Evolutionary conservation across 2,888 invertebrate species (phyloP).

Genomic region (Pachycephus smyrnensis): DNA sequence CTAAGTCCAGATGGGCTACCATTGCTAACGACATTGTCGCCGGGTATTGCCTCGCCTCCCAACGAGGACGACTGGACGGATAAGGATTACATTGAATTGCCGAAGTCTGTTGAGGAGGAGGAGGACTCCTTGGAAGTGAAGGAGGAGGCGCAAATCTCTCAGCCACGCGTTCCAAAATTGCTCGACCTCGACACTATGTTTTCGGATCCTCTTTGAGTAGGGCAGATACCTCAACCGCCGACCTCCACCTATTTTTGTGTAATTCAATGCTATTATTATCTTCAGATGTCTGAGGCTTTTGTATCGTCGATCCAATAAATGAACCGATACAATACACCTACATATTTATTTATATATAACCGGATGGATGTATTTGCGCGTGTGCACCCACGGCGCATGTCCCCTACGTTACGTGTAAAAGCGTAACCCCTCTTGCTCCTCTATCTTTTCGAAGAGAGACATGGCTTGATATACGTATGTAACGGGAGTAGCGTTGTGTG

Average conservation of each 20-base stretch:
- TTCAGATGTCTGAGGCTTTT: constrained; percentile 13
- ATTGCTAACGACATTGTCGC: constrained; percentile 71
- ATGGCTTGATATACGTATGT: neutral
- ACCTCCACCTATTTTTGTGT: constrained; percentile 26
- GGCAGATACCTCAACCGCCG: constrained; percentile 18
- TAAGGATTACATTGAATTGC: constrained; percentile 76
- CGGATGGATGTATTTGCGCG: neutral
- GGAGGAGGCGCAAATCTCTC: constrained; percentile 19
- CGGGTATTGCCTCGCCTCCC: constrained; percentile 69
- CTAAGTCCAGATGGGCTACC: constrained; percentile 73
- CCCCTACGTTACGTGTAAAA: neutral
- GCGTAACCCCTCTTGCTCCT: neutral
- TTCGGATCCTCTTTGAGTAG: constrained; percentile 19
- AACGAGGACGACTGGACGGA: constrained; percentile 76
- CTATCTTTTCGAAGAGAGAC: neutral
- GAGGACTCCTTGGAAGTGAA: neutral
- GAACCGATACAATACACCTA: constrained; percentile 17
- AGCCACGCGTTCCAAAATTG: constrained; percentile 14
- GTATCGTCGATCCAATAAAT: constrained; percentile 18
- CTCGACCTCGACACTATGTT: constrained; percentile 23
- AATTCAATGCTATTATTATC: constrained; percentile 23
- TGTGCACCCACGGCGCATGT: neutral
- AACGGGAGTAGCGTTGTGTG: neutral
- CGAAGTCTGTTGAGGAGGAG: constrained; percentile 35
- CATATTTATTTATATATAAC: constrained; percentile 4